Evolutionary conservation across 2,888 invertebrate species (phyloP).

Genomic region (Eledona agricola): DNA sequence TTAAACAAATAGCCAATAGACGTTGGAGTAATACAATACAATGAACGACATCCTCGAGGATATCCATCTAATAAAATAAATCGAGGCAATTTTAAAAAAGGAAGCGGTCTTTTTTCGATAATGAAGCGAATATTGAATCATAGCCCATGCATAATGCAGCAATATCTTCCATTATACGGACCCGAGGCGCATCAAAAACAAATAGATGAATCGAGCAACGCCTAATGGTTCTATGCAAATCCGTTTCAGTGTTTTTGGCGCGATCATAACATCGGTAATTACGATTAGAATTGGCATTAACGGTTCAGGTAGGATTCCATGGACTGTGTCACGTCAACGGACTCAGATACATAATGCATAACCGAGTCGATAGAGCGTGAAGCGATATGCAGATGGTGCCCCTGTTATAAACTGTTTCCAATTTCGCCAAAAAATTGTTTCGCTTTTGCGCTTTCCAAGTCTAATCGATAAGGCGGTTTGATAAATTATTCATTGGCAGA

Average conservation of each 20-base stretch:
- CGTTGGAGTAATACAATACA: too few species aligned
- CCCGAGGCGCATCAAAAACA: slow-evolving; percentile 19
- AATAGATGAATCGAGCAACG: slow-evolving; percentile 22
- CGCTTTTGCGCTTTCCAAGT: neutral
- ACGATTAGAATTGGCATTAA: slow-evolving; percentile 10
- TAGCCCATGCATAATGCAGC: slow-evolving; percentile 25
- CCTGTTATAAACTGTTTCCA: slow-evolving; percentile 10
- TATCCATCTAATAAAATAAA: too few species aligned
- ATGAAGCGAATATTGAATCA: slow-evolving; percentile 27
- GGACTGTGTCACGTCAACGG: slow-evolving; percentile 14
- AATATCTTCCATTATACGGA: slow-evolving; percentile 22
- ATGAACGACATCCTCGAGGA: too few species aligned
- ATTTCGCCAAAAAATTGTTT: neutral
- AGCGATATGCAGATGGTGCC: slow-evolving; percentile 32
- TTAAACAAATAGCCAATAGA: too few species aligned
- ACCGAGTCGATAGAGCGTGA: slow-evolving; percentile 31
- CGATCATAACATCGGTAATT: slow-evolving; percentile 18
- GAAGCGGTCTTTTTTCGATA: slow-evolving; percentile 27
- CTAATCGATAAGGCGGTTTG: slow-evolving; percentile 3
- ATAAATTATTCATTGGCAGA: slow-evolving; percentile 16
- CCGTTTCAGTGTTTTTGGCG: slow-evolving; percentile 18
- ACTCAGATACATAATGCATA: slow-evolving; percentile 31
- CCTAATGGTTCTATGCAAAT: slow-evolving; percentile 19
- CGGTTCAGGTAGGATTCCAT: slow-evolving; percentile 15
- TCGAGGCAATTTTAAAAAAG: too few species aligned